These are phyloP conservation scores for Drepana arcuata DNA, from an alignment of 1,140 invertebrate species.

Conservation along the genomic window DNA sequence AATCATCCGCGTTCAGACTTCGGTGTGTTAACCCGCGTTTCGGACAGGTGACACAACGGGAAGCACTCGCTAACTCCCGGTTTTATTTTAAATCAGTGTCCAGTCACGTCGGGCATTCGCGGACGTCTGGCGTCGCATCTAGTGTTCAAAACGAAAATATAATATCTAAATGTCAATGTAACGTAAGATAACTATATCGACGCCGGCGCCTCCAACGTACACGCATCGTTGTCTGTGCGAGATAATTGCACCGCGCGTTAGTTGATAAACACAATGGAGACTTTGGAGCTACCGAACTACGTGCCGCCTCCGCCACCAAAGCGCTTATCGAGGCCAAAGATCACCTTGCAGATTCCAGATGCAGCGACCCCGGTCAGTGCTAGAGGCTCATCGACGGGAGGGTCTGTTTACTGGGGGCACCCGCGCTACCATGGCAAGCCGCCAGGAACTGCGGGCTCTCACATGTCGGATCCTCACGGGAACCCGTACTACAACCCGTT, in stretches of 20 bases:
- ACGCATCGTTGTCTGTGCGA: slow-evolving; percentile 8
- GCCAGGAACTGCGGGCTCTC: slow-evolving; percentile 67
- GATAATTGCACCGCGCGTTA: slow-evolving; percentile 5
- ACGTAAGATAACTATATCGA: slow-evolving; percentile 17
- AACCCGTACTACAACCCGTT: slow-evolving; percentile 72
- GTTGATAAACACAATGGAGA: slow-evolving; percentile 27
- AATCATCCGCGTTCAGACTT: no score
- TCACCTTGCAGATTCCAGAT: slow-evolving; percentile 71
- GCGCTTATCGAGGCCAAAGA: slow-evolving; percentile 63
- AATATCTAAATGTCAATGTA: slow-evolving; percentile 12
- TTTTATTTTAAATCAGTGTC: slow-evolving; percentile 66
- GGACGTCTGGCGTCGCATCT: slow-evolving; percentile 37
- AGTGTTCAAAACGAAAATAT: slow-evolving; percentile 10
- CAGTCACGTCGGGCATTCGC: slow-evolving; percentile 36
- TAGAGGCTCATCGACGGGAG: slow-evolving; percentile 40
- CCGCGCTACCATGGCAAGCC: slow-evolving; percentile 45
- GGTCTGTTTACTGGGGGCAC: slow-evolving; percentile 63
- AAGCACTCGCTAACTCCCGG: slow-evolving; percentile 33
- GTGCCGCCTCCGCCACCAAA: slow-evolving; percentile 49
- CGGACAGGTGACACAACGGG: slow-evolving; percentile 49
- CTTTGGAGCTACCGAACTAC: slow-evolving; percentile 29
- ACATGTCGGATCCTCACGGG: slow-evolving; percentile 51
- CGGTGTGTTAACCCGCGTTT: no score
- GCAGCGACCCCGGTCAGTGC: slow-evolving; percentile 44
- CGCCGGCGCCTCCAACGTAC: slow-evolving; percentile 34